Evolutionary conservation across 2,113 vertebrate genomes (phyloP), one percentile per base, ranked within the genome.

Genomic region (Propithecus coquereli): DNA sequence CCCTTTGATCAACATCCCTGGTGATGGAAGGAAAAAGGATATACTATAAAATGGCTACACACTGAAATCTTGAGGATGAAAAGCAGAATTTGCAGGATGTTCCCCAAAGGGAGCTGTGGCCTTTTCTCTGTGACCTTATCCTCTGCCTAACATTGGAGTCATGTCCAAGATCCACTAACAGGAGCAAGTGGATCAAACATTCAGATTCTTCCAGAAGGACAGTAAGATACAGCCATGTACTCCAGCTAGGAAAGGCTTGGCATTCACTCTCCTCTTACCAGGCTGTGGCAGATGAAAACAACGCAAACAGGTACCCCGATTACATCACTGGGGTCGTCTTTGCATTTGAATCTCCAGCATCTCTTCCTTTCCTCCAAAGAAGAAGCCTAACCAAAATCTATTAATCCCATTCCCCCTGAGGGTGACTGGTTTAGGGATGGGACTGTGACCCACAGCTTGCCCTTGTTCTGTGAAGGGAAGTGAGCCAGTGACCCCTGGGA

Each of bases 261-360:
- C 47, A 93, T 97, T 97, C 65, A 94, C 96, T 95, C 76, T 71
- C 94, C 76, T 96, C 71, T 90, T 97, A 90, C 95, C 97, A 95
- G 90, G 91, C 94, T 94, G 90, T 90, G 93, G 73, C 40, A 94
- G 94, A 98, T 97, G 40, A 52, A 84, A 73, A 77, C 8, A 17
- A 27, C 34, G 43, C 23, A 54, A 23, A 61, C 32, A 65, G 17
- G 37, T 13, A 61, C 27, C 11, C 11, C 20, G 45, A 83, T 76
- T 20, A 43, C 11, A 63, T 86, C 32, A 34, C 3, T 59, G 34
- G 57, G 8, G 1, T 16, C 16, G 61, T 89, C 77, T 87, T 71
- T 50, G 52, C 30, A 20, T 47, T 54, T 52, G 40, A 93, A 25
- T 32, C 3, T 0, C 2, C 34, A 40, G 22, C 10, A n/a, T n/a